phyloP scores from a whole-genome alignment of 2,113 vertebrate species.

The Azemiops feae region DNA sequence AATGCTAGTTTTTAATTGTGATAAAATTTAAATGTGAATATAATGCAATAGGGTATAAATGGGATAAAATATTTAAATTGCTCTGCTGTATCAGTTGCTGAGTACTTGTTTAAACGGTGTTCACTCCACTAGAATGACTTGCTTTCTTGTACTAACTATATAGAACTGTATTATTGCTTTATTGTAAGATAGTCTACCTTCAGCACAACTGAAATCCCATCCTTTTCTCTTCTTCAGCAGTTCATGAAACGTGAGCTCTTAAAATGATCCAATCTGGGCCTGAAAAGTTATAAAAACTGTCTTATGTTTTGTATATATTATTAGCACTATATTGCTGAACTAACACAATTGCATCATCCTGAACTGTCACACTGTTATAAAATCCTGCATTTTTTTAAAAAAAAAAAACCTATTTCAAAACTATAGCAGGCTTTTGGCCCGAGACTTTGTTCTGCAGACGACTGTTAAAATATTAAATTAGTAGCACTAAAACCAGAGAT shows the following conservation, averaged over 20 bases:
- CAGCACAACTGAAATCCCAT: neutral
- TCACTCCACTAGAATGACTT: constrained; percentile 14
- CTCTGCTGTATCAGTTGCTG: constrained; percentile 13
- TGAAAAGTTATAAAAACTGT: neutral
- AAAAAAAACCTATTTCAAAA: too few species aligned
- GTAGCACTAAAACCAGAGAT: neutral
- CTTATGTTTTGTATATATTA: too few species aligned
- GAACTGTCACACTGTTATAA: neutral
- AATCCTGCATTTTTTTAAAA: neutral
- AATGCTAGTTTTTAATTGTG: neutral
- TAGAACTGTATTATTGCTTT: neutral
- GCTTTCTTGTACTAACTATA: constrained; percentile 17
- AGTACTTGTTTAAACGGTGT: constrained; percentile 9
- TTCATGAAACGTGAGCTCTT: constrained; percentile 3
- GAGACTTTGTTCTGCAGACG: neutral
- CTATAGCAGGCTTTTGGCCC: neutral
- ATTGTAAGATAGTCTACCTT: neutral
- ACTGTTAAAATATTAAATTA: neutral
- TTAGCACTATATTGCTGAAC: neutral
- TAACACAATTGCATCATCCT: neutral
- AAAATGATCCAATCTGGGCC: neutral
- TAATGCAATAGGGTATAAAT: neutral
- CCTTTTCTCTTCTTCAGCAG: neutral
- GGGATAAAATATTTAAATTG: neutral
- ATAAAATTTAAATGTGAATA: neutral